A percentile compares a stretch with the other conserved stretches of the same genome.
phyloP scores from a whole-genome alignment of 1,140 invertebrate genomes.

The Solenopsis invicta region DNA sequence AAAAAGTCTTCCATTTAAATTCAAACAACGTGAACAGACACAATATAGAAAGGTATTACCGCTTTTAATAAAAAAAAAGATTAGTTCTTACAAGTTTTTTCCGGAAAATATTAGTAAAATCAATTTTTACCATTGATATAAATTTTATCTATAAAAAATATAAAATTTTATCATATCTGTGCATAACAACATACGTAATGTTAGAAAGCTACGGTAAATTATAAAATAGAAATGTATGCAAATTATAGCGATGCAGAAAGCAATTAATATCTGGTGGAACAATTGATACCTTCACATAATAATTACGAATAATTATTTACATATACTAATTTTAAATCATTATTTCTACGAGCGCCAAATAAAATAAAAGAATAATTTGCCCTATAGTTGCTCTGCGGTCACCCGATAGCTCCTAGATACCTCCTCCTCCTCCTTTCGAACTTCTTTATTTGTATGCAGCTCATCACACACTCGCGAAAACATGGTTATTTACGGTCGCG shows the following conservation, averaged over 20 bases:
- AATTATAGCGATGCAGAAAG: neutral
- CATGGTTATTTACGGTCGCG: neutral
- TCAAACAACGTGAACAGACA: too few relatives aligned
- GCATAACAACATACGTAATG: neutral
- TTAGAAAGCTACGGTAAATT: neutral
- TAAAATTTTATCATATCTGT: too few relatives aligned
- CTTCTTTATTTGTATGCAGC: neutral
- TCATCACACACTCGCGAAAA: neutral
- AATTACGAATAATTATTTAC: neutral
- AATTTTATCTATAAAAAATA: too few relatives aligned
- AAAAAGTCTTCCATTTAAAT: too few relatives aligned
- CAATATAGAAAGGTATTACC: too few relatives aligned
- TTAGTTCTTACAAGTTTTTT: too few relatives aligned
- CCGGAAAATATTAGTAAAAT: too few relatives aligned
- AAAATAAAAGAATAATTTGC: neutral
- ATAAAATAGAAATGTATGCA: neutral
- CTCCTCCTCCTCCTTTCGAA: neutral
- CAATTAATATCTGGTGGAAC: neutral
- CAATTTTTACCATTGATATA: too few relatives aligned
- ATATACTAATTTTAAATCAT: neutral
- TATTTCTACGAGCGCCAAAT: neutral
- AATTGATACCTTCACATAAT: neutral
- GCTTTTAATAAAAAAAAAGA: too few relatives aligned
- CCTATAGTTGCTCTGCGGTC: neutral
- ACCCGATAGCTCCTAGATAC: too few relatives aligned